phyloP scores from a whole-genome alignment of 2,888 invertebrate species.

The Nomada goodeniana region DNA sequence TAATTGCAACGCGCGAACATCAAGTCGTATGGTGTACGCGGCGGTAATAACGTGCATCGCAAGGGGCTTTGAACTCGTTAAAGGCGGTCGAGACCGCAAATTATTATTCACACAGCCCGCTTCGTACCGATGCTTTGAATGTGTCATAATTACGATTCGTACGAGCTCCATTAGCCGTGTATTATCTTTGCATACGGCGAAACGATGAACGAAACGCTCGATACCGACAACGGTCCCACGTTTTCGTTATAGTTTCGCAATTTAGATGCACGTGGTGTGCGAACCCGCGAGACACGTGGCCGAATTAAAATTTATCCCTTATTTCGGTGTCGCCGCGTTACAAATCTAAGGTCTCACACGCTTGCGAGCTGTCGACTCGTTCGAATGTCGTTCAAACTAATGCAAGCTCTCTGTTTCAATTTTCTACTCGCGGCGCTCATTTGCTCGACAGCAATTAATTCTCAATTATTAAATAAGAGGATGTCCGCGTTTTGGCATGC shows the following conservation, averaged over 20 bases:
- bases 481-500: background rate
- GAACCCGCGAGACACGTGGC: constrained; percentile 1
- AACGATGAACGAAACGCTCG: constrained; percentile 24
- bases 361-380: constrained; percentile 68
- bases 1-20: constrained; percentile 27
- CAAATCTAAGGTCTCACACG: constrained; percentile 67
- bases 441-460: constrained; percentile 30
- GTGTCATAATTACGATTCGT: constrained; percentile 53
- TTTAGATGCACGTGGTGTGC: constrained; percentile 33
- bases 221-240: background rate
- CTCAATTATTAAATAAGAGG: constrained; percentile 18
- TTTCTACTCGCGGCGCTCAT: background rate
- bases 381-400: constrained; percentile 57
- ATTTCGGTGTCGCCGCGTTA: constrained; percentile 62
- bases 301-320: constrained; percentile 64
- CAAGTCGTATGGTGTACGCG: background rate
- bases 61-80: constrained; percentile 40
- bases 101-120: constrained; percentile 41
- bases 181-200: constrained; percentile 49
- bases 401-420: constrained; percentile 28
- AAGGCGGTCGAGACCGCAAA: constrained; percentile 38
- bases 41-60: background rate
- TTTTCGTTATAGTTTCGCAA: constrained; percentile 45
- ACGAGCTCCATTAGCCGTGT: constrained; percentile 29
- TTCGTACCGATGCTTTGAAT: constrained; percentile 26